Evolutionary conservation across 2,888 invertebrate species (phyloP).

Genomic region (Drosophila ustulata): DNA sequence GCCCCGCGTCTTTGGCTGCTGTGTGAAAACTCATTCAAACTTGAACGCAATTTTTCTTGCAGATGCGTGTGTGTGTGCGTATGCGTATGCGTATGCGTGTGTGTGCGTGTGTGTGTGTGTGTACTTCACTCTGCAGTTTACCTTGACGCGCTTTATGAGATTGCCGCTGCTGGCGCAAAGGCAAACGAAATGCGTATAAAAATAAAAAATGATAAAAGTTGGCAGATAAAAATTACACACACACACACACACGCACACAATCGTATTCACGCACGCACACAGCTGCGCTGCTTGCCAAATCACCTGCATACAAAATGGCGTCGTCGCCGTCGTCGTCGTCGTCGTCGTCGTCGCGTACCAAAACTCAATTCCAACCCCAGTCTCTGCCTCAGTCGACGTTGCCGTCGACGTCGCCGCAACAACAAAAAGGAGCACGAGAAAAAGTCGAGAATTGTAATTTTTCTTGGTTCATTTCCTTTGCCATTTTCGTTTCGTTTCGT

Average conservation of each 20-base stretch:
- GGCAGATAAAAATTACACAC: slow-evolving; percentile 80
- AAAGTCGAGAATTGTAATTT: slow-evolving; percentile 75
- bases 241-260: slow-evolving; percentile 29
- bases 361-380: slow-evolving; percentile 71
- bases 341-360: slow-evolving; percentile 49
- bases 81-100: slow-evolving; percentile 6
- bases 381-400: slow-evolving; percentile 4
- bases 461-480: slow-evolving; percentile 82
- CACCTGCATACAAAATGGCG: slow-evolving; percentile 77
- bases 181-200: slow-evolving; percentile 73
- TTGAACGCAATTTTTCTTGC: slow-evolving; percentile 72
- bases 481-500: slow-evolving; percentile 63
- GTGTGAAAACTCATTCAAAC: slow-evolving; percentile 69
- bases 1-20: slow-evolving; percentile 46
- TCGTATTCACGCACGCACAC: slow-evolving; percentile 31
- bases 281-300: slow-evolving; percentile 58
- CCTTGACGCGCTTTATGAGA: slow-evolving; percentile 69
- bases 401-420: slow-evolving; percentile 10
- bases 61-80: slow-evolving; percentile 5
- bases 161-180: slow-evolving; percentile 45
- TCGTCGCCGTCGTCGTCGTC: slow-evolving; percentile 31
- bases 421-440: slow-evolving; percentile 27
- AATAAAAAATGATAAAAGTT: slow-evolving; percentile 82
- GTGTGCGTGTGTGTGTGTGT: slow-evolving; percentile 16
- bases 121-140: slow-evolving; percentile 39